Conservation (phyloP, 2,113 vertebrate species). For the Campylorhamphus procurvoides region DNA sequence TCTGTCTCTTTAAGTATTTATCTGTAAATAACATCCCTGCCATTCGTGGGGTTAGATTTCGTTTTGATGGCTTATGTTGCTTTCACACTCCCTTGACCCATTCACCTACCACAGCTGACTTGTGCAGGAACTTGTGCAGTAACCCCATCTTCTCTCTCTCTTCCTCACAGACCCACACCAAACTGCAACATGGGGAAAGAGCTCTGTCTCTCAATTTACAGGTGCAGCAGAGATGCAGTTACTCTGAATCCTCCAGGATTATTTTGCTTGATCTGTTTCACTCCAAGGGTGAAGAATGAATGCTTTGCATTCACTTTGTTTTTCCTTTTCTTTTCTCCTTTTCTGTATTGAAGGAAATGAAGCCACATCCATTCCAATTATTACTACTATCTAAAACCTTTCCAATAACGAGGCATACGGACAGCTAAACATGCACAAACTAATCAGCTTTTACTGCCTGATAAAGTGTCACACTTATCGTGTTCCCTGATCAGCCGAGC, state of each 20-base stretch:
- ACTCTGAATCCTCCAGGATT: neutral
- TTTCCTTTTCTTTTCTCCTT: neutral
- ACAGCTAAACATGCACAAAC: conserved; percentile 50
- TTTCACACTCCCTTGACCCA: neutral
- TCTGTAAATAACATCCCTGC: neutral
- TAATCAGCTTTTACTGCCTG: conserved; percentile 53
- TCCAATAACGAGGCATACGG: conserved; percentile 6
- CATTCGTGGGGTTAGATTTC: rapidly evolving
- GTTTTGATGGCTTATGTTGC: neutral
- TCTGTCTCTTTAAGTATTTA: neutral
- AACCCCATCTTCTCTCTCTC: neutral
- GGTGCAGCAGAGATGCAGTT: neutral
- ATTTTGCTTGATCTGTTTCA: neutral
- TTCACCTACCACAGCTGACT: neutral
- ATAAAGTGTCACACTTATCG: conserved; percentile 37
- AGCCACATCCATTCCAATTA: conserved; percentile 28
- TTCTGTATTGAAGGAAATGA: neutral
- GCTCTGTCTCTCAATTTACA: neutral
- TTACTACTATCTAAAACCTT: conserved; percentile 15
- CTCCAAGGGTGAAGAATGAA: neutral
- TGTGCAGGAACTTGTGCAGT: neutral
- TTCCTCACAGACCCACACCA: neutral
- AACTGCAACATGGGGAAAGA: neutral
- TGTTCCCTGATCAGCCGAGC: conserved; percentile 16
- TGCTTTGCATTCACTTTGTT: neutral